A percentile compares a stretch with the other conserved stretches of the same genome.
phyloP scores from a whole-genome alignment of 2,113 vertebrate genomes.

The Climacteris rufus region DNA sequence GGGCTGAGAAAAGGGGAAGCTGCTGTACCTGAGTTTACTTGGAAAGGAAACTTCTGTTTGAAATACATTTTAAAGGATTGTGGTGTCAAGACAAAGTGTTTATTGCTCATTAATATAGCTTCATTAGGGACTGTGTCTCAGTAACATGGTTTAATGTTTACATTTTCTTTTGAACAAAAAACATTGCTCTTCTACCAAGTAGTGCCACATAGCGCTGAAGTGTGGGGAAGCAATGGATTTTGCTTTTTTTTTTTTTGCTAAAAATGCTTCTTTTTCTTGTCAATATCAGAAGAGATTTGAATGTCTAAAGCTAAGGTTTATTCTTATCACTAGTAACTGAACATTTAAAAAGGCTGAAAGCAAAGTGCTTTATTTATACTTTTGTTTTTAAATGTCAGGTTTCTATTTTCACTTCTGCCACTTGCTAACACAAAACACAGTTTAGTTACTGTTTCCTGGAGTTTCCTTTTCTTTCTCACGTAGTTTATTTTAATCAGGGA shows the following conservation, averaged over 20 bases:
- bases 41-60: not conserved
- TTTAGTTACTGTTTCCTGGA: not conserved
- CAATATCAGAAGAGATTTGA: not conserved
- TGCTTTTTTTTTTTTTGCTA: not conserved
- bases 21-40: not conserved
- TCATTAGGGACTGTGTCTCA: not conserved
- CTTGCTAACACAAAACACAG: not conserved
- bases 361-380: not conserved
- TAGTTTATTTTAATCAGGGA: slow-evolving; percentile 27
- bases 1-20: not conserved
- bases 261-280: not conserved
- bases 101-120: not conserved
- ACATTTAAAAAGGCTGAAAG: not conserved
- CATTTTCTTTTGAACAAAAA: too few relatives aligned
- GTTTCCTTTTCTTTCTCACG: slow-evolving; percentile 13
- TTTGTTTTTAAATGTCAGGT: slow-evolving; percentile 48
- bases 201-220: not conserved
- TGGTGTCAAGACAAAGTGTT: not conserved
- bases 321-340: not conserved
- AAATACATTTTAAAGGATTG: not conserved
- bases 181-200: not conserved
- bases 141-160: not conserved
- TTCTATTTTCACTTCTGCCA: not conserved
- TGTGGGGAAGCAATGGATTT: not conserved
- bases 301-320: not conserved